Percentiles rank a stretch among this genome's conserved stretches.
These are phyloP conservation scores for Rhogogaster chlorosoma DNA, from an alignment of 2,888 invertebrate species.

Conservation along the genomic window DNA sequence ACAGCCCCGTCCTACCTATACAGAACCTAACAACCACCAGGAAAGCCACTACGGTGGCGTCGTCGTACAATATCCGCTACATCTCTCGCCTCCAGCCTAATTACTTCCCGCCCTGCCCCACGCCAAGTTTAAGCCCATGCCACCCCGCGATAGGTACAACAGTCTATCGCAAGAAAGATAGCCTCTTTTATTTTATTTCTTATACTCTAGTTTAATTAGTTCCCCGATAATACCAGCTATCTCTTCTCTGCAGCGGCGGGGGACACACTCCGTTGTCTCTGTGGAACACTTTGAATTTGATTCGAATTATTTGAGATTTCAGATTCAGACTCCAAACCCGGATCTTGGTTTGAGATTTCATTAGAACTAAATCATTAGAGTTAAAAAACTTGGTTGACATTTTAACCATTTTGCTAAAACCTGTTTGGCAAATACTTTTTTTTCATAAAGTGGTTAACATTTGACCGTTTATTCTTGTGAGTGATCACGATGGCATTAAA, in stretches of 20 bases:
- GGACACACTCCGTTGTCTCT: slow-evolving; percentile 47
- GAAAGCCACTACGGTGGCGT: slow-evolving; percentile 60
- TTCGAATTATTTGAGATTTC: slow-evolving; percentile 51
- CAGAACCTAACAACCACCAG: slow-evolving; percentile 23
- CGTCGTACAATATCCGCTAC: slow-evolving; percentile 72
- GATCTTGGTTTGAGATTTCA: not conserved
- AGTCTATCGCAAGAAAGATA: slow-evolving; percentile 69
- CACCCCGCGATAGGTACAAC: slow-evolving; percentile 56
- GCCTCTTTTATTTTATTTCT: slow-evolving; percentile 74
- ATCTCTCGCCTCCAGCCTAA: slow-evolving; percentile 74
- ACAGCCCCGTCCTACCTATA: slow-evolving; percentile 8
- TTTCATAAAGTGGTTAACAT: not conserved
- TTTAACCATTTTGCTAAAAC: not conserved
- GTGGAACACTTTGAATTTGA: slow-evolving; percentile 48
- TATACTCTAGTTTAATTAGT: slow-evolving; percentile 75
- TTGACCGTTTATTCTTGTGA: not conserved
- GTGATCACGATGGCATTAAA: not conserved
- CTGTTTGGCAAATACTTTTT: not conserved
- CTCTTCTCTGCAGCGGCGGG: slow-evolving; percentile 64
- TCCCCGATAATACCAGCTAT: slow-evolving; percentile 73
- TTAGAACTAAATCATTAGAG: too few relatives aligned
- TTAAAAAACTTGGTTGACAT: too few relatives aligned
- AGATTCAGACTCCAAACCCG: slow-evolving; percentile 11
- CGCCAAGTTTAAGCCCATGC: slow-evolving; percentile 46
- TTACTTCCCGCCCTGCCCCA: slow-evolving; percentile 68